These are phyloP conservation scores for Ellobium chinense DNA, from an alignment of 2,888 invertebrate species.

Conservation along the genomic window DNA sequence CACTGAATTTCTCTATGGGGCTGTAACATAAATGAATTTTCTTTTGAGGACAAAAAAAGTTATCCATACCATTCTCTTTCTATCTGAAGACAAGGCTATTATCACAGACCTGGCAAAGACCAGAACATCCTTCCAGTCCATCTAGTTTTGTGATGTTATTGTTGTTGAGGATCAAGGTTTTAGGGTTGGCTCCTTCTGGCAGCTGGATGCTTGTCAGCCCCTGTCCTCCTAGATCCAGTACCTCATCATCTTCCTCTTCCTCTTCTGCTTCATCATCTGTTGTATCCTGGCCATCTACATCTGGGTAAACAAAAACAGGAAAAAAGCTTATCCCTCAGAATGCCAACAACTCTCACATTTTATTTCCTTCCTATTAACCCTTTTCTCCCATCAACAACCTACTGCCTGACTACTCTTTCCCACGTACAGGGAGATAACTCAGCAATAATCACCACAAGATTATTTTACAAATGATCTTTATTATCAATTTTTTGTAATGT, in stretches of 20 bases:
- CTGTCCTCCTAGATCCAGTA: slow-evolving; percentile 32
- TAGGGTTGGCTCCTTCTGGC: slow-evolving; percentile 53
- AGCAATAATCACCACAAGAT: no score
- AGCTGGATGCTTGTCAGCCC: slow-evolving; percentile 15
- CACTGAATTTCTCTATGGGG: no score
- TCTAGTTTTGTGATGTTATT: slow-evolving; percentile 93
- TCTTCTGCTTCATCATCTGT: background rate
- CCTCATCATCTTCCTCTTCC: slow-evolving; percentile 29
- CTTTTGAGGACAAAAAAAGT: no score
- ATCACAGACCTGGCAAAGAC: slow-evolving; percentile 81
- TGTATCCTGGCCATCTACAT: background rate
- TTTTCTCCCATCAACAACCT: background rate
- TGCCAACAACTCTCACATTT: background rate
- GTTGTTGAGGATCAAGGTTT: slow-evolving; percentile 82
- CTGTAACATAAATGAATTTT: no score
- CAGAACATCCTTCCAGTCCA: slow-evolving; percentile 89
- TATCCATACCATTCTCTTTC: no score
- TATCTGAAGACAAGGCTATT: no score
- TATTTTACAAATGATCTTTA: no score
- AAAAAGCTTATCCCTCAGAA: slow-evolving; percentile 1
- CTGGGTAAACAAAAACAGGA: background rate
- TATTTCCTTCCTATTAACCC: no score
- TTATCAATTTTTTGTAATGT: no score
- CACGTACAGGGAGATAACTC: no score
- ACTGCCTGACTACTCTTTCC: no score